Conservation (phyloP, 1,140 invertebrate species). For the Archivesica marissinica region DNA sequence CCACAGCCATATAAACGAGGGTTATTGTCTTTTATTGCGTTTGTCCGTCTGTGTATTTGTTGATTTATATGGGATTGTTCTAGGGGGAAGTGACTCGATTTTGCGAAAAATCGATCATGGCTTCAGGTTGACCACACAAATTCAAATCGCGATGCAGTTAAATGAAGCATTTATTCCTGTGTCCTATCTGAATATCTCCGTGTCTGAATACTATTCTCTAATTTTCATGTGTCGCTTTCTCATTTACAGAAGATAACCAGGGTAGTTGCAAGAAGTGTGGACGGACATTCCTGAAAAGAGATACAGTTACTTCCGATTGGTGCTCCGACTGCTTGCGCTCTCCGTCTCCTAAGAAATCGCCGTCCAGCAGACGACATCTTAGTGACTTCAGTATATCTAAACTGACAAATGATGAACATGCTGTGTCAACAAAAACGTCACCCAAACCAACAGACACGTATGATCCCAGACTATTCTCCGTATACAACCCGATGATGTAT, state of each 20-base stretch:
- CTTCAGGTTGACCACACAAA: too few species aligned
- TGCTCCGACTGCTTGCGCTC: conserved; percentile 48
- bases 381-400: conserved; percentile 62
- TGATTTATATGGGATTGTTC: too few species aligned
- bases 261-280: conserved; percentile 41
- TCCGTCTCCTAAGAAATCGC: conserved; percentile 10
- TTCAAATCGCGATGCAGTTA: too few species aligned
- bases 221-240: too few species aligned
- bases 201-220: too few species aligned
- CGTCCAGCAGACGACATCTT: conserved; percentile 4
- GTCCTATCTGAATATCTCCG: too few species aligned
- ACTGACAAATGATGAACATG: conserved; percentile 46
- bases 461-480: conserved; percentile 16
- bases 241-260: conserved; percentile 54
- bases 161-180: too few species aligned
- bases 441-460: background rate
- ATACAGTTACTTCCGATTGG: conserved; percentile 1
- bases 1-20: too few species aligned
- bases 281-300: conserved; percentile 47
- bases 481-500: conserved; percentile 52
- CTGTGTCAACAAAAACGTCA: background rate
- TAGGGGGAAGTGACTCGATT: too few species aligned
- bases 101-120: too few species aligned
- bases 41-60: too few species aligned
- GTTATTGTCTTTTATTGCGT: too few species aligned